Conservation (phyloP, 2,113 vertebrate genomes). For the Callionymus lyra region DNA sequence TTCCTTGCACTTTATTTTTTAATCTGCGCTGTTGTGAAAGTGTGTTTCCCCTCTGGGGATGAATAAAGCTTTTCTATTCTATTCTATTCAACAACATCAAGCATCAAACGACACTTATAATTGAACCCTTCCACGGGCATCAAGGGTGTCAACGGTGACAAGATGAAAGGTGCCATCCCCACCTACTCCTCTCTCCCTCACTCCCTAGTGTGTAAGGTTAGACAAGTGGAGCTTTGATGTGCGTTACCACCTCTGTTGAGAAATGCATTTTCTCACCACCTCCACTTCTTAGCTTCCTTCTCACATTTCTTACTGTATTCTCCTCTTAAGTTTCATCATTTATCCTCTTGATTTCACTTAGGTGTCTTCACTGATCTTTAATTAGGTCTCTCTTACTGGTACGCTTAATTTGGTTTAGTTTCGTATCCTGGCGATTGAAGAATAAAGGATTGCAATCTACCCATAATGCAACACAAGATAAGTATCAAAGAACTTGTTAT, state of each 20-base stretch:
- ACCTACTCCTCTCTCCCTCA: conserved; percentile 15
- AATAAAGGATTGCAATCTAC: no score
- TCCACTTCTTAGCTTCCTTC: conserved; percentile 16
- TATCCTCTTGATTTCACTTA: conserved; percentile 16
- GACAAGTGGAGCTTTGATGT: conserved; percentile 39
- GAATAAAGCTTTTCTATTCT: no score
- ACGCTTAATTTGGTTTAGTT: no score
- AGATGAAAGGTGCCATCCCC: conserved; percentile 51
- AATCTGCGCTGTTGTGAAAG: no score
- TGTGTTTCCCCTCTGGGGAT: no score
- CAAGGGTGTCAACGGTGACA: conserved; percentile 35
- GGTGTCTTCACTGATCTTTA: conserved; percentile 16
- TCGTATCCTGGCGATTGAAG: no score
- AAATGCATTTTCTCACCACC: conserved; percentile 5
- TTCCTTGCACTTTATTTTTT: no score
- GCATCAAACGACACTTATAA: conserved; percentile 39
- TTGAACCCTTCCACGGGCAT: conserved; percentile 34
- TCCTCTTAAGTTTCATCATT: conserved; percentile 25
- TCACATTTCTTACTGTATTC: conserved; percentile 9
- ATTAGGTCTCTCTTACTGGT: conserved; percentile 8
- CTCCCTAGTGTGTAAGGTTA: conserved; percentile 26
- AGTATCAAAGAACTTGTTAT: no score
- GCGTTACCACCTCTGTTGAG: conserved; percentile 23
- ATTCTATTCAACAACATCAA: conserved; percentile 5
- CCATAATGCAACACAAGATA: not conserved